Evolutionary conservation across 2,797 vertebrate genomes (phyloP), one percentile per base, ranked within the genome.

Genomic region (Cirrhinus molitorella): DNA sequence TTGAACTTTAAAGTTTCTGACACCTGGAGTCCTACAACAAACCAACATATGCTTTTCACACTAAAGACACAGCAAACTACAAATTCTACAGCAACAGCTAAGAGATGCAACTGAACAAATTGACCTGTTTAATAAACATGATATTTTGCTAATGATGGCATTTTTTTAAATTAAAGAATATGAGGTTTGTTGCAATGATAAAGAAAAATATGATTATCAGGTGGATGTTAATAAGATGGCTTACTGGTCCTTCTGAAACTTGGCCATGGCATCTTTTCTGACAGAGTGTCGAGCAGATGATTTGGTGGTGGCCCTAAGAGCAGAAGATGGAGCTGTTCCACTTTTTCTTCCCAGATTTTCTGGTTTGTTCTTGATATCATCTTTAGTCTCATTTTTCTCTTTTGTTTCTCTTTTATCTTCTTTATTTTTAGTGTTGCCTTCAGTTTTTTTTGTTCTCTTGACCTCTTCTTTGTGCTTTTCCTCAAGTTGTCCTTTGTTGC

Each of bases 1-100:
- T 89, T 99, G 97, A 76, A 98, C 93, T 87, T 94, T 95, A 82
- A 95, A 95, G 87, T 95, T 95, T 40, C 93, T 91, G 21, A 90
- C 77, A 3, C 86, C 68, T 0, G 93, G 91, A 45, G 92, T 92
- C 89, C 95, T 95, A 73, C 47, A 91, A 90, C 28, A 84, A 37
- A 66, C 6, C 70, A 87, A 75, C 37, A 84, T n/a, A 85, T 49
- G 45, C 4, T 70, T 23, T 40, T 25, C 31, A 85, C 40, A 81
- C 31, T 5, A 45, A 81, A 76, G 72, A 16, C 55, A 65, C 53
- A 75, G 45, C 47, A 66, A 2, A 19, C 5, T 55, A 11, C 53
- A 23, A 55, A 75, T 57, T 3, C 3, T 16, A 61, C 16, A 45
- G 7, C 7, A 65, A 28, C 11, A 4, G 10, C 2, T 47, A 14